Conservation (phyloP, 2,797 vertebrate genomes). For the Ambastaia sidthimunki region DNA sequence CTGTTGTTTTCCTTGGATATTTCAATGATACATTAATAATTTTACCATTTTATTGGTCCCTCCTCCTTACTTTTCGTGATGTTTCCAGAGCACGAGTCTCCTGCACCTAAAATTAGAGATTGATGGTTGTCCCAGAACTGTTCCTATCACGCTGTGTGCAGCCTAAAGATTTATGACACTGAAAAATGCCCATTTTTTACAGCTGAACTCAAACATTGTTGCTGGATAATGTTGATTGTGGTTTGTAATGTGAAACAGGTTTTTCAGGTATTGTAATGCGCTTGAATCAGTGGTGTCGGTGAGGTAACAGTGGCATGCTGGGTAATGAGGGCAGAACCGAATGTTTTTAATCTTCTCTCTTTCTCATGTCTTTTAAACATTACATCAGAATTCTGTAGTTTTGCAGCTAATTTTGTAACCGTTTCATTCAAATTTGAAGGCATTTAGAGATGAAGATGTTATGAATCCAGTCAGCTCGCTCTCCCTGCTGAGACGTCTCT, state of each 20-base stretch:
- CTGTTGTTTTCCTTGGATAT: constrained; percentile 50
- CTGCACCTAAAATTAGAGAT: constrained; percentile 45
- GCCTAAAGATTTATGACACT: constrained; percentile 49
- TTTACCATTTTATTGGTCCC: constrained; percentile 51
- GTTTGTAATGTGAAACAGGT: background rate
- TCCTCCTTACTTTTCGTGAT: constrained; percentile 10
- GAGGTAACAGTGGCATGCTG: constrained; percentile 25
- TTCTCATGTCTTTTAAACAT: constrained; percentile 39
- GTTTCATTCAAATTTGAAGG: constrained; percentile 55
- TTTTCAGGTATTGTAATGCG: constrained; percentile 1
- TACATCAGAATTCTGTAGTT: constrained; percentile 45
- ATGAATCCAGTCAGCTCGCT: constrained; percentile 42
- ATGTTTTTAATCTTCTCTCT: background rate
- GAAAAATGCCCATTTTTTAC: constrained; percentile 52
- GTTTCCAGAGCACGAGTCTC: constrained; percentile 37
- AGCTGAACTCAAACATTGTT: constrained; percentile 36
- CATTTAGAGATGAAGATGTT: constrained; percentile 49
- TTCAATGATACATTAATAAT: constrained; percentile 57
- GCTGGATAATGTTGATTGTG: constrained; percentile 27
- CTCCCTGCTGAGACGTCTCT: constrained; percentile 18
- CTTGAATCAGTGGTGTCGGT: constrained; percentile 32
- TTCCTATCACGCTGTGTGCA: constrained; percentile 45
- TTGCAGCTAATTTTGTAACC: constrained; percentile 41
- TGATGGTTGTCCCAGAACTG: constrained; percentile 54
- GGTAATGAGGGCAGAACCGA: background rate